These are phyloP conservation scores for Petroica traversi DNA, from an alignment of 2,113 vertebrate genomes.

Conservation along the genomic window DNA sequence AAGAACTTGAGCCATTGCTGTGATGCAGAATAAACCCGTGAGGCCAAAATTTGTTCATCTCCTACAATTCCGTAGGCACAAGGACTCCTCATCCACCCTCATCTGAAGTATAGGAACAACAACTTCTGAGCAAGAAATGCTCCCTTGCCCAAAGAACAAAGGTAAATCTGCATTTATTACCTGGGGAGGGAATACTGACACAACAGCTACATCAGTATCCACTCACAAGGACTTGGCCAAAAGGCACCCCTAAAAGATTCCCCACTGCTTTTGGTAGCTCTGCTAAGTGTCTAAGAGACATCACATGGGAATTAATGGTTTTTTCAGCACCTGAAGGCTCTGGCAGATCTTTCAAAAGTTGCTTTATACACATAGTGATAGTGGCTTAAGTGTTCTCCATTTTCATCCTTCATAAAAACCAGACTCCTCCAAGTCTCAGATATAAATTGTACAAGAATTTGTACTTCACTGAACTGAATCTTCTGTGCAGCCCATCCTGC, in stretches of 20 bases:
- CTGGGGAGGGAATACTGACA: not conserved
- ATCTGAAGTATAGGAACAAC: not conserved
- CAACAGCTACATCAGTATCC: not conserved
- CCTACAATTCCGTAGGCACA: rapidly evolving
- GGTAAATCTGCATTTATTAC: not conserved
- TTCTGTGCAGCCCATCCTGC: not conserved
- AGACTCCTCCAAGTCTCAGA: not conserved
- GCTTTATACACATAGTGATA: not conserved
- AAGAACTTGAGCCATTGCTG: not conserved
- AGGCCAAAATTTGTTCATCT: not conserved
- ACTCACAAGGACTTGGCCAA: not conserved
- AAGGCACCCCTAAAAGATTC: not conserved
- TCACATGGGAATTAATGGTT: not conserved
- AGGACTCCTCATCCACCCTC: not conserved
- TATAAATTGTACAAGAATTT: not conserved
- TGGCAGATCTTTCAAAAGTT: not conserved
- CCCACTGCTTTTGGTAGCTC: not conserved
- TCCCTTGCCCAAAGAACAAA: not conserved
- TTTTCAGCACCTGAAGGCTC: not conserved
- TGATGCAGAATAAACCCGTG: not conserved
- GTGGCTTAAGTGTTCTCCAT: not conserved
- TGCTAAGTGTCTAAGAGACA: not conserved
- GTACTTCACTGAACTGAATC: not conserved
- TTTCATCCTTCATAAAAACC: not conserved
- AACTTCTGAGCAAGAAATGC: not conserved